Evolutionary conservation across 2,797 vertebrate species (phyloP).

Genomic region (Craterocephalus amniculus): DNA sequence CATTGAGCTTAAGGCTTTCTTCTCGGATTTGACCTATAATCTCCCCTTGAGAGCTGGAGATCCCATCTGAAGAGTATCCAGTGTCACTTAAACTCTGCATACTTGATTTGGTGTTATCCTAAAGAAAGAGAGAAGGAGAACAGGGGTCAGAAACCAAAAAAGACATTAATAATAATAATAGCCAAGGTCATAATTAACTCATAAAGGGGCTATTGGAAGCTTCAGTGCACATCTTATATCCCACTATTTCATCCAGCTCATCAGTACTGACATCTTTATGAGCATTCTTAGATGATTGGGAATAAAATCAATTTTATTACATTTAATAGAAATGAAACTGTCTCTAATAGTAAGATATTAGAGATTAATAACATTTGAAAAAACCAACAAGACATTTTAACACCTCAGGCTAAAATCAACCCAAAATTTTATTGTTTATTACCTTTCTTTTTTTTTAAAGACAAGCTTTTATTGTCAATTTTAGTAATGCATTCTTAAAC

Average conservation of each 20-base stretch:
- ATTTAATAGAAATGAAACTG: constrained; percentile 42
- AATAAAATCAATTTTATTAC: constrained; percentile 41
- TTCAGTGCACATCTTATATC: constrained; percentile 45
- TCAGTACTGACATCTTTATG: constrained; percentile 51
- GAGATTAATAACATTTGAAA: constrained; percentile 44
- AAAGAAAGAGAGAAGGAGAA: constrained; percentile 50
- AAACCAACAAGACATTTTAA: constrained; percentile 38
- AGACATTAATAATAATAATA: too few relatives aligned
- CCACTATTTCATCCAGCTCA: constrained; percentile 54
- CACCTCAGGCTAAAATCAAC: constrained; percentile 69
- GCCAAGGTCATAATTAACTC: constrained; percentile 35
- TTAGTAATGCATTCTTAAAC: background rate
- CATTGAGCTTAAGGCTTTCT: constrained; percentile 91
- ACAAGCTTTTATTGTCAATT: background rate
- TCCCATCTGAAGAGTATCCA: constrained; percentile 96
- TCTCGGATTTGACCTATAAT: constrained; percentile 93
- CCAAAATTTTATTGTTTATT: constrained; percentile 52
- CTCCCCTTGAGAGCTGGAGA: constrained; percentile 96
- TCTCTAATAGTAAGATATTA: constrained; percentile 48
- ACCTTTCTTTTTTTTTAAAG: background rate
- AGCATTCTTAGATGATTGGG: constrained; percentile 35
- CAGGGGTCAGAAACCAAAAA: constrained; percentile 45
- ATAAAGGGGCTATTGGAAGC: constrained; percentile 47
- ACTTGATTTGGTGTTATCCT: constrained; percentile 95
- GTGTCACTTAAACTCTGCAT: constrained; percentile 97